Evolutionary conservation across 2,888 invertebrate species (phyloP).

Genomic region (Phorcus lineatus): DNA sequence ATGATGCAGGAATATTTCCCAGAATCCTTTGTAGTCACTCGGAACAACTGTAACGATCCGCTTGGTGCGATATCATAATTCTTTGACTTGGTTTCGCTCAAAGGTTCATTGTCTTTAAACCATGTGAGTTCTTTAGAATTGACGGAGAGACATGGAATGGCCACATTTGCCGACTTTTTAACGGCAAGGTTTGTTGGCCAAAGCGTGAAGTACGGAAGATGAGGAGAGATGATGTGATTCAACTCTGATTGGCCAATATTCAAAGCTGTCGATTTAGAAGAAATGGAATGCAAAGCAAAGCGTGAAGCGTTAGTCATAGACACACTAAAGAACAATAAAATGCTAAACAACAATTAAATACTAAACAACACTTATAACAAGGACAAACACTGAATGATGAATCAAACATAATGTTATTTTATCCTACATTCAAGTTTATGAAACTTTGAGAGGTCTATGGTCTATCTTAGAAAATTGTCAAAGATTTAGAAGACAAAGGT

Average conservation of each 20-base stretch:
- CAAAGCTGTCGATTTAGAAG: background rate
- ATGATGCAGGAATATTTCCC: slow-evolving; percentile 9
- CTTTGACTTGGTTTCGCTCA: background rate
- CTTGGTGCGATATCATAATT: background rate
- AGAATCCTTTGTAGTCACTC: background rate
- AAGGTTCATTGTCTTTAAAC: background rate
- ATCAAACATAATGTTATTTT: no score
- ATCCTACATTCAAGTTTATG: no score
- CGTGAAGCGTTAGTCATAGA: background rate
- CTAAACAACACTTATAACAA: no score
- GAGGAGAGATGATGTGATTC: background rate
- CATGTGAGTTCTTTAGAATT: background rate
- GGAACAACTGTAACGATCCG: slow-evolving; percentile 9
- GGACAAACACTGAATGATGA: no score
- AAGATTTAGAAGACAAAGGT: no score
- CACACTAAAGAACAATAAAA: no score
- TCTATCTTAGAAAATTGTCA: no score
- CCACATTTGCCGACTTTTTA: background rate
- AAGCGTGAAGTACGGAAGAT: slow-evolving; percentile 8
- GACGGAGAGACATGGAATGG: background rate
- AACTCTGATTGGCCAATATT: background rate
- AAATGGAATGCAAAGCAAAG: background rate
- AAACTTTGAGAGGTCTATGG: no score
- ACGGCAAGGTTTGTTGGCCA: background rate
- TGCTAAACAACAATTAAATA: no score